Evolutionary conservation across 2,888 invertebrate genomes (phyloP), one percentile per base, ranked within the genome.

Genomic region (Drosophila gaucha): DNA sequence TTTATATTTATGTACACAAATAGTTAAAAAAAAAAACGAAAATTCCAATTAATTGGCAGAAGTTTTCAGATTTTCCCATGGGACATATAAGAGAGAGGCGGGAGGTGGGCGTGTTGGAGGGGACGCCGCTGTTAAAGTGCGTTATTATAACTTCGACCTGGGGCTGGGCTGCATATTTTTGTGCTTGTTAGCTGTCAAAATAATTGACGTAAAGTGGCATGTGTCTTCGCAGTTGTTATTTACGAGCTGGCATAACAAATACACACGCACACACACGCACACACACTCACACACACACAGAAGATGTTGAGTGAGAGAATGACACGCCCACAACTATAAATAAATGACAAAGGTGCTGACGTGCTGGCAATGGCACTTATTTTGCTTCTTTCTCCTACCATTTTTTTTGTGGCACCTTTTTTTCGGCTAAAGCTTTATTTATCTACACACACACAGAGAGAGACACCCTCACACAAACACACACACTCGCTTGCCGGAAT

Each of bases 171-270:
- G 75, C 75, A 82, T 78, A 80, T 78, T 79, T 82, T 26, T 28
- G 71, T 58, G 74, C 84, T 86, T 84, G 84, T 86, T 82, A 67
- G 76, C 86, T 84, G 86, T 84, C 86, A 84, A 80, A 84, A 84
- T 84, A 84, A 84, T 84, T 84, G 86, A 86, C 84, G 76, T 73
- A 83, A 86, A 84, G 80, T 86, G 84, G 86, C 86, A 78, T 84
- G 75, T 86, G 80, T 86, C 78, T 78, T 69, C 65, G 67, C 60
- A 50, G 66, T 74, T 64, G 74, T 83, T 78, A 84, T 83, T 84
- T 84, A 84, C 84, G 84, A 84, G 72, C 74, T 26, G 41, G 30
- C 56, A 43, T 47, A 59, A 59, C 51, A 69, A 69, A 73, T 35
- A 24, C 44, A 55, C 22, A 26, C 22, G 28, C 30, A 35, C 39